Evolutionary conservation across 2,797 vertebrate genomes (phyloP), one percentile per base, ranked within the genome.

Genomic region (Tamandua tetradactyla): DNA sequence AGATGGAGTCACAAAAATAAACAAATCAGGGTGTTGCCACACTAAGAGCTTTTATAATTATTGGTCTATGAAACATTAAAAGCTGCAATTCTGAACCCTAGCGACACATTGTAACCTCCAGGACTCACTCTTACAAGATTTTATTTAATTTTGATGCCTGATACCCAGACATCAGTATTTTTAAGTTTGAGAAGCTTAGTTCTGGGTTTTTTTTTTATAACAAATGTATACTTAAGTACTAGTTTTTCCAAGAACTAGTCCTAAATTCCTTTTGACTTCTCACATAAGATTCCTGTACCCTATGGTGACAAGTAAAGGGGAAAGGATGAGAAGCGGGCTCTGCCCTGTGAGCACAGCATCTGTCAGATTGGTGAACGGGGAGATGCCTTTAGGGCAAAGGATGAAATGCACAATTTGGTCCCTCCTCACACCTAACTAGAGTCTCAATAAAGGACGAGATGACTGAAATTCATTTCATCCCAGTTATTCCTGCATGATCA

Each of bases 401-500:
- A 83, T 74, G 61, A 55, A 61, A 81, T n/a, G 7, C 47, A 13
- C 18, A 32, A 27, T 27, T n/a, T 44, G 25, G 0, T 95, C 62
- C 69, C 62, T 76, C 35, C 40, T 72, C 64, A 80, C 35, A 82
- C 52, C 25, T 96, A 61, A 32, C 61, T 64, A 69, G 1, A 25
- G 52, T 72, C 37, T 59, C 74, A 96, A 68, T 93, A 96, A 5
- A 68, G 44, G 80, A 96, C 84, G 42, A 47, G 89, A 18, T 75
- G 82, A 95, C 52, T 23, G 64, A 97, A 97, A 96, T 7, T 20
- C 15, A 93, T 95, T 96, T 94, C 18, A 17, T 92, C 87, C 76
- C 92, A 89, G 81, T 94, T 96, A 95, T 90, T 94, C 55, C 85
- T 94, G 14, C 55, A 95, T 94, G 85, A 94, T 81, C 93, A 92